Evolutionary conservation across 1,140 invertebrate genomes (phyloP).

Genomic region (Daktulosphaira vitifoliae): DNA sequence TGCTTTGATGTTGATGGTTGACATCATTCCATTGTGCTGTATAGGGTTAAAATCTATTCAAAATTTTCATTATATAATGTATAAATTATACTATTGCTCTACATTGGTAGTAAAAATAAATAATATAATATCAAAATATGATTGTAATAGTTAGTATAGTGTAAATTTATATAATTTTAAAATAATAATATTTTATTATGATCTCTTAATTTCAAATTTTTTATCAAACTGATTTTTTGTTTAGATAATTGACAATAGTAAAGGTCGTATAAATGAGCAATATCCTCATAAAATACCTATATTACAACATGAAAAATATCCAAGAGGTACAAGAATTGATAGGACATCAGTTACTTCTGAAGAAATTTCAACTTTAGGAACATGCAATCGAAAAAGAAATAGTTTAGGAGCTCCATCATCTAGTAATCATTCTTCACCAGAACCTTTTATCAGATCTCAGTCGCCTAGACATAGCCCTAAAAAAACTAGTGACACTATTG

Average conservation of each 20-base stretch:
- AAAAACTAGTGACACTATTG: constrained; percentile 2
- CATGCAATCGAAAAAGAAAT: not conserved
- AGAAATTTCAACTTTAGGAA: not conserved
- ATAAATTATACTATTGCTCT: too few relatives aligned
- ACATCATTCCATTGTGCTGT: too few relatives aligned
- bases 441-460: constrained; percentile 2
- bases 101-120: too few relatives aligned
- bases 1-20: too few relatives aligned
- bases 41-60: too few relatives aligned
- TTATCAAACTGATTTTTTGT: too few relatives aligned
- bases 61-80: too few relatives aligned
- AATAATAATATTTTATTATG: too few relatives aligned
- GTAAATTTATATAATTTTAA: too few relatives aligned
- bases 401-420: constrained; percentile 13
- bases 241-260: constrained; percentile 22
- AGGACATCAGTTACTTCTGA: not conserved
- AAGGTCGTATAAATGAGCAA: constrained; percentile 22
- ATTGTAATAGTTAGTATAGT: too few relatives aligned
- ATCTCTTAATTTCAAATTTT: too few relatives aligned
- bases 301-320: constrained; percentile 7
- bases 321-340: not conserved
- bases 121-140: too few relatives aligned
- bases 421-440: constrained; percentile 1
- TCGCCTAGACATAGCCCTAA: constrained; percentile 2
- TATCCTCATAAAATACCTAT: constrained; percentile 24